Evolutionary conservation across 1,140 invertebrate species (phyloP).

Genomic region (Arion vulgaris): DNA sequence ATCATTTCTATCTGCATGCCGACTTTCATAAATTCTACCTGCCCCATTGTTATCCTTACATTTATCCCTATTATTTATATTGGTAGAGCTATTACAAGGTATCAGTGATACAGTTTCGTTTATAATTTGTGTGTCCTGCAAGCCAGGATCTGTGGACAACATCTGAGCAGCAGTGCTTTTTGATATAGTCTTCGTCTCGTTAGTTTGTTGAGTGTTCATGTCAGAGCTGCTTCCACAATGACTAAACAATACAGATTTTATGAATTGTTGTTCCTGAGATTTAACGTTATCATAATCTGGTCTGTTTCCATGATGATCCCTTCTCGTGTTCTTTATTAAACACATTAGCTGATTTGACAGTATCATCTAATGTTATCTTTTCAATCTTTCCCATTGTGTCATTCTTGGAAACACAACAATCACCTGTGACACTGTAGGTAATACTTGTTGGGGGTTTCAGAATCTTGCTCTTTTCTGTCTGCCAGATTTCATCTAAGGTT

Average conservation of each 20-base stretch:
- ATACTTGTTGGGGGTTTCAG: not conserved
- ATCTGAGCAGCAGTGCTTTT: not conserved
- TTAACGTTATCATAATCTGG: not conserved
- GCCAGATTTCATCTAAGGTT: not conserved
- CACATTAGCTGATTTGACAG: not conserved
- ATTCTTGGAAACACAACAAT: not conserved
- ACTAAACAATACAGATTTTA: not conserved
- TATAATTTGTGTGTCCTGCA: not conserved
- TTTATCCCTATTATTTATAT: not conserved
- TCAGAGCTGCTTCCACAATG: not conserved
- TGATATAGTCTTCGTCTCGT: not conserved
- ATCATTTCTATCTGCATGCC: too few species aligned
- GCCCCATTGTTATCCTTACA: too few species aligned
- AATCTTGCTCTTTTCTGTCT: not conserved
- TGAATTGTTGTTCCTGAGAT: not conserved
- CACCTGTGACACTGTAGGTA: not conserved
- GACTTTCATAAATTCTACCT: too few species aligned
- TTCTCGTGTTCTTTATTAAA: not conserved
- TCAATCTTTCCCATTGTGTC: not conserved
- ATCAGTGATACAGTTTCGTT: not conserved
- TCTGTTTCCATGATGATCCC: not conserved
- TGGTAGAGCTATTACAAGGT: not conserved
- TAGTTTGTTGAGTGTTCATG: not conserved
- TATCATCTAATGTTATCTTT: not conserved
- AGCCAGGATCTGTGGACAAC: not conserved